These are phyloP conservation scores for Nomia melanderi DNA, from an alignment of 1,140 invertebrate species.

Conservation along the genomic window DNA sequence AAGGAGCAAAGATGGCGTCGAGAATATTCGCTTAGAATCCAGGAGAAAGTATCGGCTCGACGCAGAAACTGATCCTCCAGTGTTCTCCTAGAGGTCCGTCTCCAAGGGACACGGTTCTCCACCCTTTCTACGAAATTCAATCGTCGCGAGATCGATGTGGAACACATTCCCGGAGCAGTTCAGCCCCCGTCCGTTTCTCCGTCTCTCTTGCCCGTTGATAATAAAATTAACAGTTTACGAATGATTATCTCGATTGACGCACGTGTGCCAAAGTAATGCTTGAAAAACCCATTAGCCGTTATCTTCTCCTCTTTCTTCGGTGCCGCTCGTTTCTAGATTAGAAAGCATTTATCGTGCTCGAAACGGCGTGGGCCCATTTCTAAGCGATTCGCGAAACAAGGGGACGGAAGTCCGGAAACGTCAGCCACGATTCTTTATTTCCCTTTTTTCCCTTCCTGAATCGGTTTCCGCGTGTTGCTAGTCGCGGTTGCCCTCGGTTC, in stretches of 20 bases:
- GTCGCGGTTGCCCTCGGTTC: background rate
- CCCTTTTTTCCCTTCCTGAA: no score
- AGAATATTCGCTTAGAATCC: conserved; percentile 54
- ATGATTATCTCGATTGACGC: conserved; percentile 17
- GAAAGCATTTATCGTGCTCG: conserved; percentile 43
- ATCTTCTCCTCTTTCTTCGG: conserved; percentile 18
- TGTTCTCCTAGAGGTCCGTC: conserved; percentile 6
- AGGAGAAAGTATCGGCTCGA: conserved; percentile 63
- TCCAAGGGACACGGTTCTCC: conserved; percentile 14
- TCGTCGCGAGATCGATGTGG: background rate
- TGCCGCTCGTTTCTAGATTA: conserved; percentile 38
- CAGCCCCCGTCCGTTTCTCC: background rate
- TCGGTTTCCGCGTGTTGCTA: no score
- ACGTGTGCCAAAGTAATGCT: conserved; percentile 23
- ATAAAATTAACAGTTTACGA: conserved; percentile 40
- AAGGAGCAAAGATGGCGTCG: conserved; percentile 29
- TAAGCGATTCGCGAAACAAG: background rate
- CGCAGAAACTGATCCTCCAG: conserved; percentile 26
- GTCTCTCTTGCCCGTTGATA: conserved; percentile 19
- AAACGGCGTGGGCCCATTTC: conserved; percentile 15
- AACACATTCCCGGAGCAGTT: background rate
- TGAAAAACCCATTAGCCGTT: conserved; percentile 31
- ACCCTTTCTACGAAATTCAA: background rate
- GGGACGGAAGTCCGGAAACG: background rate
- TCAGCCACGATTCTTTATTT: conserved; percentile 17